Conservation (phyloP, 2,888 invertebrate species). For the Cephus pulcher region DNA sequence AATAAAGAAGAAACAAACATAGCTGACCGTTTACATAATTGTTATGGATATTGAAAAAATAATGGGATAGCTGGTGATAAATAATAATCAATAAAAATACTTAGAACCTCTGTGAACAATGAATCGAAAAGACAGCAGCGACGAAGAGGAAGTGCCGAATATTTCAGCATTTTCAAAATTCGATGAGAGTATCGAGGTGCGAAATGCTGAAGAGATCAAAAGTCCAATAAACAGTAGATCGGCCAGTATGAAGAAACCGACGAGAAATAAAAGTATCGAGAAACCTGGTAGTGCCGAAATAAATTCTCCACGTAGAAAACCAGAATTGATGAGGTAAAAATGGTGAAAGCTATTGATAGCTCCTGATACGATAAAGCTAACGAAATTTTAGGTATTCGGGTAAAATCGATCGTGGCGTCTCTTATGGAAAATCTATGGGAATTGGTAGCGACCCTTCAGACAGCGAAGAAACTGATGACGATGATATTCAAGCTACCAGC, state of each 20-base stretch:
- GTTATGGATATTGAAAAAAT: neutral
- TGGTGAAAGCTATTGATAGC: neutral
- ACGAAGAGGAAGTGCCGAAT: conserved; percentile 44
- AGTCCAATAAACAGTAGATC: conserved; percentile 63
- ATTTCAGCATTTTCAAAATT: conserved; percentile 56
- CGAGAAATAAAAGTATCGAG: conserved; percentile 16
- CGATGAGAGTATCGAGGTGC: conserved; percentile 72
- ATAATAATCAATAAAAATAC: neutral
- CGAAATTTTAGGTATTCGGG: conserved; percentile 31
- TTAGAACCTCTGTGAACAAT: neutral
- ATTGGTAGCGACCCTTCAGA: conserved; percentile 56
- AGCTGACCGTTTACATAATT: neutral
- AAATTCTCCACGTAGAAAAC: conserved; percentile 41
- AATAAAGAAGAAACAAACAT: neutral
- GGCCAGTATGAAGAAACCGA: conserved; percentile 3
- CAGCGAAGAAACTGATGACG: conserved; percentile 61
- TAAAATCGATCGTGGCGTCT: conserved; percentile 24
- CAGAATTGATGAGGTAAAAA: conserved; percentile 36
- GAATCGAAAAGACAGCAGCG: conserved; percentile 39
- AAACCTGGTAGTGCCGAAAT: conserved; percentile 28
- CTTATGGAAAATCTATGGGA: conserved; percentile 40
- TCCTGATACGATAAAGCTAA: neutral
- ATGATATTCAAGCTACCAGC: conserved; percentile 50
- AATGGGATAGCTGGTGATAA: neutral
- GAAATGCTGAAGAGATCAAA: conserved; percentile 71